Conservation (phyloP, 2,888 invertebrate species). For the Papilio gigon region DNA sequence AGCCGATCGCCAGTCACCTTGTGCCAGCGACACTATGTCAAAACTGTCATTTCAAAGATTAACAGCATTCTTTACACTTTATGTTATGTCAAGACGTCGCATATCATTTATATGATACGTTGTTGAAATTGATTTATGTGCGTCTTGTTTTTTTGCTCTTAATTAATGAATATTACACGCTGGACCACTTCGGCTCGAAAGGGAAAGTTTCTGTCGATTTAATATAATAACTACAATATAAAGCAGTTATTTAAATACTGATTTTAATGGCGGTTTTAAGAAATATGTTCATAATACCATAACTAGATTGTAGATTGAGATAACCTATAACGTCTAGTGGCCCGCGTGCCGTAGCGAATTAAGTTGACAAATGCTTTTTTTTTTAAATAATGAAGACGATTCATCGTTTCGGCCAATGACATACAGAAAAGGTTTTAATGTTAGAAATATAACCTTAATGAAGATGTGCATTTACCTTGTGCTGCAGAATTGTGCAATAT, state of each 20-base stretch:
- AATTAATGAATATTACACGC: constrained; percentile 15
- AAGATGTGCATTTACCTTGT: not conserved
- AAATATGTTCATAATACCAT: not conserved
- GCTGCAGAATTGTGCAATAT: not conserved
- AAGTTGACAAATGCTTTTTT: no score
- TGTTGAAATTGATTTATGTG: constrained; percentile 33
- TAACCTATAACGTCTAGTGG: no score
- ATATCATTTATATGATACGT: constrained; percentile 30
- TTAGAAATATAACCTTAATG: not conserved
- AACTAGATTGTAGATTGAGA: no score
- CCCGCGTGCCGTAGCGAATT: no score
- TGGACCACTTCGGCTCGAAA: constrained; percentile 9
- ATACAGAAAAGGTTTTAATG: not conserved
- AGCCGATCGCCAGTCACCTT: constrained; percentile 51
- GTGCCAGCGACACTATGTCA: constrained; percentile 39
- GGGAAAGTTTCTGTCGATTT: constrained; percentile 17
- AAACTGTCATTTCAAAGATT: constrained; percentile 41
- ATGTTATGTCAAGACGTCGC: constrained; percentile 33
- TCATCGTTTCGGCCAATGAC: not conserved
- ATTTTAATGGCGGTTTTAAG: not conserved
- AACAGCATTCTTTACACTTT: constrained; percentile 38
- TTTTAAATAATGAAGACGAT: not conserved
- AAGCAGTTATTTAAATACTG: not conserved
- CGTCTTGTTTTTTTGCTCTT: constrained; percentile 24
- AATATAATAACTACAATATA: not conserved